Percentiles rank a stretch among this genome's conserved stretches.
Conservation (phyloP, 1,140 invertebrate genomes). For the Micrasema longulum region DNA sequence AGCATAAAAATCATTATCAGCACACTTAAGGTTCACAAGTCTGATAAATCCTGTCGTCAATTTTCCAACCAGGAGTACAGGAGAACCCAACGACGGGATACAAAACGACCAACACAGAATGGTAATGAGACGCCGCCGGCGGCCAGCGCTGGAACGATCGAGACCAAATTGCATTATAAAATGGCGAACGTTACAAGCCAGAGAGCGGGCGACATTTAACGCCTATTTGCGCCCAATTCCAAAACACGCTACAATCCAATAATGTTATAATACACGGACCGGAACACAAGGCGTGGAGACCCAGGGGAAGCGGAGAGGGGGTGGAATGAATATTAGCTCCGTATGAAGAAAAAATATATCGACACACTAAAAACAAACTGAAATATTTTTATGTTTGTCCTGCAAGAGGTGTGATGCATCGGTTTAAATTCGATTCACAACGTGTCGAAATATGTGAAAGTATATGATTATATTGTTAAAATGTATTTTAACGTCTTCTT, state of each 20-base stretch:
- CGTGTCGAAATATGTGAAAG: too few relatives aligned
- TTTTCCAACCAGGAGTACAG: conserved; percentile 5
- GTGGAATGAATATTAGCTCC: conserved; percentile 25
- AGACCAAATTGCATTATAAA: conserved; percentile 51
- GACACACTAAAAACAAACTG: too few relatives aligned
- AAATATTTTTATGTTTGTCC: too few relatives aligned
- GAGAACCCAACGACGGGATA: not conserved
- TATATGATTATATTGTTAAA: too few relatives aligned
- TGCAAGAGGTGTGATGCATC: too few relatives aligned
- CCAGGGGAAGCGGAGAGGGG: not conserved
- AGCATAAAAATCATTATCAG: too few relatives aligned
- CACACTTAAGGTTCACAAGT: too few relatives aligned
- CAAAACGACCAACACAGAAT: conserved; percentile 44
- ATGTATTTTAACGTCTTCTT: too few relatives aligned
- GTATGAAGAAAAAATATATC: not conserved
- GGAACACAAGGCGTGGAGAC: not conserved
- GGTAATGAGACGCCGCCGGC: conserved; percentile 47
- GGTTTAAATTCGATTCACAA: too few relatives aligned
- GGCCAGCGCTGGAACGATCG: conserved; percentile 41
- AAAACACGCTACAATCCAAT: conserved; percentile 52
- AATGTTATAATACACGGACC: conserved; percentile 46
- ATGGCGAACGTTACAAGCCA: conserved; percentile 46
- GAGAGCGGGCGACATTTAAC: conserved; percentile 49
- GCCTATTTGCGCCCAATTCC: conserved; percentile 52
- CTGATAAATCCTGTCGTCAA: too few relatives aligned